A percentile compares a stretch with the other conserved stretches of the same genome.
Conservation (phyloP, 2,888 invertebrate species). For the Scaptodrosophila latifasciaeformis region DNA sequence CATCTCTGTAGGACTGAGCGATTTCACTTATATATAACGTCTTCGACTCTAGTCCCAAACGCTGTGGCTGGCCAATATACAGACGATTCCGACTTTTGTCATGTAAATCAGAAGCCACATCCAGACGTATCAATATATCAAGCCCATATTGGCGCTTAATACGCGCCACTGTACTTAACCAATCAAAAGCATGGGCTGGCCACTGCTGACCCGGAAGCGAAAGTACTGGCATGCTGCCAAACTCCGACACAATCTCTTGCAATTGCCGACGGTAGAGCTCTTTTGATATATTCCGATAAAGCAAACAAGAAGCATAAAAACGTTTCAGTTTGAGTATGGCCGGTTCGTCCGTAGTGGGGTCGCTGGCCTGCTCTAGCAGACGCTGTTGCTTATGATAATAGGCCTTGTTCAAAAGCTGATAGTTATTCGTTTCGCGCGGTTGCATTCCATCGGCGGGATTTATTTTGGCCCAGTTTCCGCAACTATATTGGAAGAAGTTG, state of each 20-base stretch:
- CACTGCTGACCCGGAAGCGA: slow-evolving; percentile 31
- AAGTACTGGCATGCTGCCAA: slow-evolving; percentile 65
- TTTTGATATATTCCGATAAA: slow-evolving; percentile 29
- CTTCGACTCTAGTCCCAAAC: slow-evolving; percentile 28
- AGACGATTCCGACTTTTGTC: slow-evolving; percentile 43
- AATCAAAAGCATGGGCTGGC: slow-evolving; percentile 54
- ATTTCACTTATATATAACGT: slow-evolving; percentile 37
- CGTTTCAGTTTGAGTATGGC: slow-evolving; percentile 53
- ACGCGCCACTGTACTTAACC: slow-evolving; percentile 59
- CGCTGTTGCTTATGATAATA: slow-evolving; percentile 61
- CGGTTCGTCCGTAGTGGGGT: slow-evolving; percentile 35
- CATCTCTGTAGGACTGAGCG: slow-evolving; percentile 35
- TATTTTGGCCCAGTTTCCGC: slow-evolving; percentile 68
- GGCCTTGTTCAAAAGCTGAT: slow-evolving; percentile 48
- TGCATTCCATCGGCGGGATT: slow-evolving; percentile 58
- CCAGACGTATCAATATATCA: slow-evolving; percentile 60
- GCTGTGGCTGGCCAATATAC: slow-evolving; percentile 65
- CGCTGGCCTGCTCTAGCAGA: slow-evolving; percentile 45
- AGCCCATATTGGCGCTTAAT: slow-evolving; percentile 65
- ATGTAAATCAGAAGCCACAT: slow-evolving; percentile 41
- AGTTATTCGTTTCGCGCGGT: slow-evolving; percentile 60
- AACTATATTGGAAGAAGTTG: slow-evolving; percentile 68
- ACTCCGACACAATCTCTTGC: slow-evolving; percentile 48
- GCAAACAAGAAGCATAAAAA: slow-evolving; percentile 68
- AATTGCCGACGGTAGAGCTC: slow-evolving; percentile 40